Evolutionary conservation across 2,888 invertebrate genomes (phyloP).

Genomic region (Nephrotoma appendiculata): DNA sequence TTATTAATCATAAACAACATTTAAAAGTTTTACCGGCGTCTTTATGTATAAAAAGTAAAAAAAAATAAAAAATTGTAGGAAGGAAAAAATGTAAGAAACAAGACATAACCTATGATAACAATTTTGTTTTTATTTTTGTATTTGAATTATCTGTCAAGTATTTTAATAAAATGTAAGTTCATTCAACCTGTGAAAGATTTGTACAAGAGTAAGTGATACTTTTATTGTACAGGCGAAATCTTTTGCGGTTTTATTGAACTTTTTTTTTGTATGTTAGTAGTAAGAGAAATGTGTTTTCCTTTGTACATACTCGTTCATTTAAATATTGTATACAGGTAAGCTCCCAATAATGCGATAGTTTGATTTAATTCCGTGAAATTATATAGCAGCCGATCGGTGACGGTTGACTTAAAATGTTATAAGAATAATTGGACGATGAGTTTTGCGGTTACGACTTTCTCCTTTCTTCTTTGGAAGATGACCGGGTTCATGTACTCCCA

Average conservation of each 20-base stretch:
- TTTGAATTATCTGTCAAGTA: not conserved
- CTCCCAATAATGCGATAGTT: not conserved
- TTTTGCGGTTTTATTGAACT: not conserved
- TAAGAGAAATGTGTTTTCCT: not conserved
- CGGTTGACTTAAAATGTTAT: not conserved
- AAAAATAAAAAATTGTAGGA: not conserved
- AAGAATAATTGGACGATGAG: no score
- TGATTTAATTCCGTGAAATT: not conserved
- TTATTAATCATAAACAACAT: not conserved
- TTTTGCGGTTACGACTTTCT: no score
- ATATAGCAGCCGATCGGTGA: not conserved
- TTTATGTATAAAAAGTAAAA: not conserved
- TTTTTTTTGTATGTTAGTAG: not conserved
- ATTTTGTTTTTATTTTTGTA: not conserved
- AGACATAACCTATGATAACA: not conserved
- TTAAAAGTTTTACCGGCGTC: not conserved
- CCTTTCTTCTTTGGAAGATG: no score
- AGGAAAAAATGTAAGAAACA: not conserved
- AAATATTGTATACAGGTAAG: not conserved
- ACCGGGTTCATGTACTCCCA: no score
- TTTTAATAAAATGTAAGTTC: not conserved
- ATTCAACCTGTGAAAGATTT: not conserved
- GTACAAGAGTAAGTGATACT: not conserved
- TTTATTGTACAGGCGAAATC: not conserved
- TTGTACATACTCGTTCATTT: not conserved